Percentiles rank a stretch among this genome's conserved stretches.
phyloP scores from a whole-genome alignment of 35 echinoderm and acorn worm genomes.

The Anneissia japonica region DNA sequence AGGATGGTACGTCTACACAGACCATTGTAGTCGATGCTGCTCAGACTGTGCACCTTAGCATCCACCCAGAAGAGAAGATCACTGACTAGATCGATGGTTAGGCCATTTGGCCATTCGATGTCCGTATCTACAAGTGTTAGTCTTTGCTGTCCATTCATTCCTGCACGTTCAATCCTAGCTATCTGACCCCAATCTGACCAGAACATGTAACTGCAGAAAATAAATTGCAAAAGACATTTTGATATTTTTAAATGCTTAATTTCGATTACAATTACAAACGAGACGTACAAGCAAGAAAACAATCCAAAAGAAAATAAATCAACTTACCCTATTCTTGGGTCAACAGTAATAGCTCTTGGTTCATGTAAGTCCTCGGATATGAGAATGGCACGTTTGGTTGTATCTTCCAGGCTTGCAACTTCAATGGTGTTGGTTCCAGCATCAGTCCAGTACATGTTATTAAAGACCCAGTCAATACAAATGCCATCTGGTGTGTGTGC shows the following conservation, averaged over 20 bases:
- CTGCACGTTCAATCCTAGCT: conserved; percentile 70
- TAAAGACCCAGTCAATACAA: conserved; percentile 63
- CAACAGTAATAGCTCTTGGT: conserved; percentile 62
- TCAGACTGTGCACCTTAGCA: conserved; percentile 56
- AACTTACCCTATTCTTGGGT: conserved; percentile 24
- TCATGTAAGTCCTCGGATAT: conserved; percentile 43
- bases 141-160: conserved; percentile 70
- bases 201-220: conserved; percentile 59
- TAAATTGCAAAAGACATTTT: neutral
- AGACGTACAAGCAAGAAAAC: too few relatives aligned
- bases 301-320: neutral
- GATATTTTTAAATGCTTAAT: too few relatives aligned
- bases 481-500: conserved; percentile 64
- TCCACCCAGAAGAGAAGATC: conserved; percentile 89
- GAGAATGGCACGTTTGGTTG: conserved; percentile 9
- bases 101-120: conserved; percentile 80
- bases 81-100: conserved; percentile 62
- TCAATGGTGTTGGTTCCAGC: conserved; percentile 42
- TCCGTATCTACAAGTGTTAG: conserved; percentile 29
- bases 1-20: conserved; percentile 28
- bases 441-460: conserved; percentile 72
- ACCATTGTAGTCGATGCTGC: conserved; percentile 53
- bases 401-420: conserved; percentile 35
- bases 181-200: conserved; percentile 84
- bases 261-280: too few relatives aligned